phyloP scores from a whole-genome alignment of 2,113 vertebrate genomes.

The Microtus oregoni region DNA sequence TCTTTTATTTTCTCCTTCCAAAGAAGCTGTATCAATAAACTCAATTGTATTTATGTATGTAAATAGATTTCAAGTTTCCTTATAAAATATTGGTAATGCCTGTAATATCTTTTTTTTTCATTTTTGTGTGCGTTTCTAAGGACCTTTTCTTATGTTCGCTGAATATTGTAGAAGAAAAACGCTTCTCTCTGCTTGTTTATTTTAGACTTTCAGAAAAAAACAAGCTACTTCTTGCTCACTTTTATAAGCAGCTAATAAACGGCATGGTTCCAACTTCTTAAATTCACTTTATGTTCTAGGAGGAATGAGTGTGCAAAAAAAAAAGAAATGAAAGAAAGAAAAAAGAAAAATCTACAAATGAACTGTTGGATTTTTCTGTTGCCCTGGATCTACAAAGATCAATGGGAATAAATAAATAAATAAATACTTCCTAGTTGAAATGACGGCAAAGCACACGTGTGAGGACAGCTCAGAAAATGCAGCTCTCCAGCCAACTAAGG shows the following conservation, averaged over 20 bases:
- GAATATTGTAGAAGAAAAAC: constrained; percentile 87
- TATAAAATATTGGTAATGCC: constrained; percentile 88
- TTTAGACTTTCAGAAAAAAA: constrained; percentile 85
- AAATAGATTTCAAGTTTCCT: constrained; percentile 89
- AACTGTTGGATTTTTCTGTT: constrained; percentile 85
- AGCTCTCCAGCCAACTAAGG: not conserved
- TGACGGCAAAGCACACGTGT: constrained; percentile 63
- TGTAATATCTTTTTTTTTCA: constrained; percentile 86
- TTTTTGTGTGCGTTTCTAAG: constrained; percentile 85
- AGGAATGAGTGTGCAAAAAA: constrained; percentile 82
- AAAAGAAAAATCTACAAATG: not conserved
- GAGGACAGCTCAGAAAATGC: not conserved
- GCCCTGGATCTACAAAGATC: constrained; percentile 81
- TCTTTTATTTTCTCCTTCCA: constrained; percentile 76
- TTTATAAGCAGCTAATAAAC: constrained; percentile 87
- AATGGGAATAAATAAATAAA: constrained; percentile 48
- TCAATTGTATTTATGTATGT: constrained; percentile 92
- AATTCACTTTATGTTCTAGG: constrained; percentile 86
- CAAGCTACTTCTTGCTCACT: constrained; percentile 87
- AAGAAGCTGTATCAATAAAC: constrained; percentile 86
- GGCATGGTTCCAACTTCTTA: constrained; percentile 85
- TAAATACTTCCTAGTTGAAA: constrained; percentile 76
- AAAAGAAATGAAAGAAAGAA: not conserved
- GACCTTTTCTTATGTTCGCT: constrained; percentile 85
- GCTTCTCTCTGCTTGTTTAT: constrained; percentile 86